phyloP scores from a whole-genome alignment of 30 jellyfish, hydroid and myxozoan species.

The Aurelia aurita complex sp. Pacific region DNA sequence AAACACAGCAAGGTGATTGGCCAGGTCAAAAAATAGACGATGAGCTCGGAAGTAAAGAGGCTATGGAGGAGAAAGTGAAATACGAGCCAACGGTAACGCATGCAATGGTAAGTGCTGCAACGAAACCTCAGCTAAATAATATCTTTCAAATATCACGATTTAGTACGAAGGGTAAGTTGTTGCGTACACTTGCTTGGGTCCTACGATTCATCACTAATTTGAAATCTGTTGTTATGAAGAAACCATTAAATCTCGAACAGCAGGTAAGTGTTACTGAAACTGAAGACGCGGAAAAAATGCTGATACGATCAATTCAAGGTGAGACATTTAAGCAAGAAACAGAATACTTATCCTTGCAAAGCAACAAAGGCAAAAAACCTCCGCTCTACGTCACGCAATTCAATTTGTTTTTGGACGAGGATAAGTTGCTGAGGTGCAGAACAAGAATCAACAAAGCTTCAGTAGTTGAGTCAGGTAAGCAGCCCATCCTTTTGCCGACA shows the following conservation, averaged over 20 bases:
- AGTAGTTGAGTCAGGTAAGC: background rate
- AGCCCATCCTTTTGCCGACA: no score
- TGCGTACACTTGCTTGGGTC: conserved; percentile 37
- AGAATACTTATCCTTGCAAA: background rate
- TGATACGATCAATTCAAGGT: conserved; percentile 14
- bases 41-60: conserved; percentile 3
- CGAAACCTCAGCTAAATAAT: conserved; percentile 4
- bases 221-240: background rate
- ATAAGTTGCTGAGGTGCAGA: conserved; percentile 17
- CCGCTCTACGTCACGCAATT: conserved; percentile 9
- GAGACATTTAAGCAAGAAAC: conserved; percentile 6
- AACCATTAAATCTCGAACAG: no score
- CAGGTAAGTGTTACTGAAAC: no score
- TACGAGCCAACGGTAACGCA: conserved; percentile 39
- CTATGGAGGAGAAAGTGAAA: conserved; percentile 20
- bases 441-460: conserved; percentile 12
- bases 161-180: conserved; percentile 16
- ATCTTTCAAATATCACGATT: background rate
- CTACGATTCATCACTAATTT: background rate
- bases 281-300: background rate
- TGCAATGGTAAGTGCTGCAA: conserved; percentile 8
- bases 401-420: conserved; percentile 18
- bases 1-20: conserved; percentile 21
- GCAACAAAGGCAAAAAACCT: background rate
- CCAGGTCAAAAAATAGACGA: background rate